These are phyloP conservation scores for Drosophila bipectinata DNA, from an alignment of 1,140 invertebrate species.

Conservation along the genomic window DNA sequence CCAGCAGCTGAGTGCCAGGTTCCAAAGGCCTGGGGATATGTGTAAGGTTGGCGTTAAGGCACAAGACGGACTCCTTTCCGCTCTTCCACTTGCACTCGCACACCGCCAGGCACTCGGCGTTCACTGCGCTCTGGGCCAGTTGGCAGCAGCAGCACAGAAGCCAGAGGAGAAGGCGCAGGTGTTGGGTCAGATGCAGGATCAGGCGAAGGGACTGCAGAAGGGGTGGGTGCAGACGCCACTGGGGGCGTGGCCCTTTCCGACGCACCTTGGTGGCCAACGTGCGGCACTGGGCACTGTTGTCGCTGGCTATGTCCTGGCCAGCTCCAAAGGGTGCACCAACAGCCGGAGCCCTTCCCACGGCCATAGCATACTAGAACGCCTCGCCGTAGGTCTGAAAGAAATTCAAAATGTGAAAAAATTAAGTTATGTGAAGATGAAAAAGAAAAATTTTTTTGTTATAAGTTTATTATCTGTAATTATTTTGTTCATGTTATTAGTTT, in stretches of 20 bases:
- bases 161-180: conserved; percentile 68
- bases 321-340: conserved; percentile 11
- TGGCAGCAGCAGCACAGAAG: conserved; percentile 68
- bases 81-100: conserved; percentile 95
- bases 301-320: conserved; percentile 66
- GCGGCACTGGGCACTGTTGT: conserved; percentile 64
- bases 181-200: conserved; percentile 49
- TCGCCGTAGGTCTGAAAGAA: conserved; percentile 28
- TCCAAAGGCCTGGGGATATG: conserved; percentile 89
- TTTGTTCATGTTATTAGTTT: too few relatives aligned
- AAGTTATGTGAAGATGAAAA: background rate
- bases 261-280: conserved; percentile 74
- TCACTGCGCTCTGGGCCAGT: conserved; percentile 54
- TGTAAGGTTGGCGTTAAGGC: conserved; percentile 89
- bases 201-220: conserved; percentile 50
- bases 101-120: conserved; percentile 87
- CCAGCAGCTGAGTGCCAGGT: conserved; percentile 90
- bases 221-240: conserved; percentile 63
- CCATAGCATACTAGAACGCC: conserved; percentile 67
- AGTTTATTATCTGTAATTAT: too few relatives aligned
- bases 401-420: background rate
- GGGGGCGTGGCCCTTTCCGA: conserved; percentile 63
- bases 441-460: background rate
- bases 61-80: conserved; percentile 92
- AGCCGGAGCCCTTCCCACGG: conserved; percentile 42